phyloP scores from a whole-genome alignment of 2,888 invertebrate species.

The Oligia latruncula region DNA sequence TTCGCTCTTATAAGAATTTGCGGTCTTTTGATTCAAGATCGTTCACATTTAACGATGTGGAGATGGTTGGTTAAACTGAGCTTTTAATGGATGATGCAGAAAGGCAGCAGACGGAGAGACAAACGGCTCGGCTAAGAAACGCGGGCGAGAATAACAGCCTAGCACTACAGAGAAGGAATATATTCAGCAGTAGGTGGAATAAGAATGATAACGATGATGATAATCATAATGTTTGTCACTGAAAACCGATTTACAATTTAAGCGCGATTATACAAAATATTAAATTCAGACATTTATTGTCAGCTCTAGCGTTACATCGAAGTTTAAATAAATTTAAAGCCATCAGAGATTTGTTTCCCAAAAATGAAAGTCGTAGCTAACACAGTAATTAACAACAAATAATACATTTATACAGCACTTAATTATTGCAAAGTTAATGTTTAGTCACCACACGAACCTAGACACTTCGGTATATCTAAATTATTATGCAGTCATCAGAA shows the following conservation, averaged over 20 bases:
- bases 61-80: background rate
- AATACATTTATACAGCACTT: slow-evolving; percentile 45
- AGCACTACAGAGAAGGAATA: background rate
- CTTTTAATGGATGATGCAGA: background rate
- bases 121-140: background rate
- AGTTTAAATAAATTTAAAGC: slow-evolving; percentile 40
- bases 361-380: slow-evolving; percentile 37
- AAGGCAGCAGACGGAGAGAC: background rate
- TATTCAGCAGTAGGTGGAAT: background rate
- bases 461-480: slow-evolving; percentile 37
- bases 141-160: background rate
- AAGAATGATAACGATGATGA: background rate
- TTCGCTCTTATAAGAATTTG: background rate
- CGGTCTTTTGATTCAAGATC: background rate
- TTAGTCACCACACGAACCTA: slow-evolving; percentile 23
- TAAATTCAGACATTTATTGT: slow-evolving; percentile 25
- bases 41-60: background rate
- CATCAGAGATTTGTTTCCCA: slow-evolving; percentile 34
- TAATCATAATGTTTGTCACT: slow-evolving; percentile 2
- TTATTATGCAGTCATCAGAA: slow-evolving; percentile 59
- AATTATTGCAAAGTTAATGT: slow-evolving; percentile 55
- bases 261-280: slow-evolving; percentile 7
- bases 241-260: slow-evolving; percentile 1
- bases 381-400: slow-evolving; percentile 33
- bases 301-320: slow-evolving; percentile 27